These are phyloP conservation scores for Neelides sp. DNA, from an alignment of 1,140 invertebrate genomes.

Conservation along the genomic window DNA sequence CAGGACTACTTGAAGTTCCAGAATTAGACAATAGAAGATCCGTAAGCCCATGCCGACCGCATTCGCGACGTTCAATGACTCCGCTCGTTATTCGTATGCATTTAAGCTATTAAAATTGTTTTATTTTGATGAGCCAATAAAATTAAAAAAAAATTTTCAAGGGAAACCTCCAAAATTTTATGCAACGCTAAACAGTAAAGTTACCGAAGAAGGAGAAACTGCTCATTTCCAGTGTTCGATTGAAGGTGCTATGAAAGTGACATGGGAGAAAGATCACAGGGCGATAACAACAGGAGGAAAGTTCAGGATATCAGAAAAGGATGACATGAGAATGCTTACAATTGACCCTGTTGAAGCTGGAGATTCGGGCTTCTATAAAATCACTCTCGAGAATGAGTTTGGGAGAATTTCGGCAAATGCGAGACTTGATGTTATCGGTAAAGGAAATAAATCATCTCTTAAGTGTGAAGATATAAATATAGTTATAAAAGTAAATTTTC, in stretches of 20 bases:
- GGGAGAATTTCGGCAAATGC: slow-evolving; percentile 67
- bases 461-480: background rate
- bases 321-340: slow-evolving; percentile 61
- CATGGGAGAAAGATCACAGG: slow-evolving; percentile 65
- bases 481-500: slow-evolving; percentile 1
- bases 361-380: slow-evolving; percentile 66
- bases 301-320: slow-evolving; percentile 56
- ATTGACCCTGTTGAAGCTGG: slow-evolving; percentile 60
- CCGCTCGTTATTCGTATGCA: too few relatives aligned
- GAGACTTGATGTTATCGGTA: slow-evolving; percentile 61
- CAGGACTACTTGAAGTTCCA: slow-evolving; percentile 4
- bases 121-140: slow-evolving; percentile 15
- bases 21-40: background rate
- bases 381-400: slow-evolving; percentile 66
- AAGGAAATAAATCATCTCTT: slow-evolving; percentile 29
- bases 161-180: slow-evolving; percentile 64
- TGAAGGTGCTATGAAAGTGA: slow-evolving; percentile 56
- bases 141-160: too few relatives aligned
- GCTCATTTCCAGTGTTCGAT: slow-evolving; percentile 66
- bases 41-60: background rate
- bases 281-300: slow-evolving; percentile 49
- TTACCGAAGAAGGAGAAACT: slow-evolving; percentile 68
- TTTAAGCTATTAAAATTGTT: slow-evolving; percentile 5
- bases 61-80: background rate
- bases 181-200: slow-evolving; percentile 69